Percentiles rank a stretch among this genome's conserved stretches.
These are phyloP conservation scores for Maccullochella peelii DNA, from an alignment of 2,113 vertebrate species.

Conservation along the genomic window DNA sequence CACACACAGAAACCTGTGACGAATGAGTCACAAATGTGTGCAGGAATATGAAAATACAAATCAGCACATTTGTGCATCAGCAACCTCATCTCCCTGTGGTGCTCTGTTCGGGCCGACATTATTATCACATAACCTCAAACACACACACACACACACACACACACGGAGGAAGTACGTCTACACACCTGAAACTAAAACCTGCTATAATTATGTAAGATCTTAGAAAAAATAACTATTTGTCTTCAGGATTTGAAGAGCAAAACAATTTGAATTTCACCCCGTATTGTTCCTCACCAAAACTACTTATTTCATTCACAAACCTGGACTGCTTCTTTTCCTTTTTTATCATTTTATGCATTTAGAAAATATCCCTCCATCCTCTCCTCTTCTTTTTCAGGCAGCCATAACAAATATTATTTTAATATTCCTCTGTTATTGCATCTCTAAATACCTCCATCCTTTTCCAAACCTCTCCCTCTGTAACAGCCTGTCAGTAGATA, in stretches of 20 bases:
- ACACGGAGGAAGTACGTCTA: background rate
- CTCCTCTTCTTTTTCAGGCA: background rate
- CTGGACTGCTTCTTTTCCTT: background rate
- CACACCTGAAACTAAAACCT: conserved; percentile 16
- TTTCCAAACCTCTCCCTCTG: background rate
- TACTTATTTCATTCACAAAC: background rate
- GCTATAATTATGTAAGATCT: background rate
- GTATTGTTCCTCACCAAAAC: too few relatives aligned
- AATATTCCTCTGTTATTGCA: background rate
- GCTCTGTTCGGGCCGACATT: conserved; percentile 8
- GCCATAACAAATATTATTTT: background rate
- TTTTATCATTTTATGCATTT: background rate
- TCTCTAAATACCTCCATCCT: conserved; percentile 22
- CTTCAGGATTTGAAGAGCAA: background rate
- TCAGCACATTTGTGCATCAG: conserved; percentile 58
- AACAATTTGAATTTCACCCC: background rate
- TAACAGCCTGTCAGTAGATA: conserved; percentile 30
- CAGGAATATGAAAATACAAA: conserved; percentile 43
- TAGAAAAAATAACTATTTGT: background rate
- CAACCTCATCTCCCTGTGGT: conserved; percentile 43
- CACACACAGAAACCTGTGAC: conserved; percentile 45
- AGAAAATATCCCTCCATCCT: background rate
- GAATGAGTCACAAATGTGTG: conserved; percentile 37
- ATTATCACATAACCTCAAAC: background rate
- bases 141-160: background rate